Evolutionary conservation across 2,797 vertebrate genomes (phyloP).

Genomic region (Pyrocephalus nanus): DNA sequence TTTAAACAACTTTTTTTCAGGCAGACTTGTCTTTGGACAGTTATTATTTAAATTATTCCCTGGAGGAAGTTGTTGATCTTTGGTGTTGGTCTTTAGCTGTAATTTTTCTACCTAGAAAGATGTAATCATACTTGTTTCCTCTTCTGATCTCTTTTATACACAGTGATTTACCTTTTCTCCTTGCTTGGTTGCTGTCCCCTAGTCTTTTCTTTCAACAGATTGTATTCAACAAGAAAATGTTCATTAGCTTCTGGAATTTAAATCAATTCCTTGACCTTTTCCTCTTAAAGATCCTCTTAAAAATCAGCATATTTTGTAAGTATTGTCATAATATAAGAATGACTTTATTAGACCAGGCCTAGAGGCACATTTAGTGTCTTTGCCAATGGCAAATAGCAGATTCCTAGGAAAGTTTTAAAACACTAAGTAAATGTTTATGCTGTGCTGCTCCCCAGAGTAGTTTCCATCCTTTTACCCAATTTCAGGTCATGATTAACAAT

Average conservation of each 20-base stretch:
- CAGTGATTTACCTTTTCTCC: neutral
- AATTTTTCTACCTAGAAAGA: neutral
- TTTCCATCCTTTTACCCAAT: neutral
- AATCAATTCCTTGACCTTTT: neutral
- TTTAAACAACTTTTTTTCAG: neutral
- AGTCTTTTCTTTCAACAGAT: neutral
- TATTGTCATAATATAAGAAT: neutral
- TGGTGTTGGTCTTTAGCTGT: conserved; percentile 1
- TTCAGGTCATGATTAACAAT: neutral
- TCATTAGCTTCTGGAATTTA: neutral
- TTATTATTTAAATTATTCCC: neutral
- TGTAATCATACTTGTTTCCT: neutral
- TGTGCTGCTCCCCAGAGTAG: neutral
- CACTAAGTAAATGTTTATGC: neutral
- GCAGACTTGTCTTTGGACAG: neutral
- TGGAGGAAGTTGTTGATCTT: neutral
- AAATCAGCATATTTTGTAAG: neutral
- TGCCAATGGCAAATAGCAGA: neutral
- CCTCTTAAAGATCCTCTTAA: neutral
- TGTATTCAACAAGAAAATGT: neutral
- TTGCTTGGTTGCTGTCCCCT: neutral
- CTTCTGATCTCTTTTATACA: neutral
- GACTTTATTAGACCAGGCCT: neutral
- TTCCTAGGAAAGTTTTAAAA: neutral
- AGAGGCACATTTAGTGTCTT: neutral